Evolutionary conservation across 2,113 vertebrate genomes (phyloP).

Genomic region (Sinocyclocheilus anshuiensis): DNA sequence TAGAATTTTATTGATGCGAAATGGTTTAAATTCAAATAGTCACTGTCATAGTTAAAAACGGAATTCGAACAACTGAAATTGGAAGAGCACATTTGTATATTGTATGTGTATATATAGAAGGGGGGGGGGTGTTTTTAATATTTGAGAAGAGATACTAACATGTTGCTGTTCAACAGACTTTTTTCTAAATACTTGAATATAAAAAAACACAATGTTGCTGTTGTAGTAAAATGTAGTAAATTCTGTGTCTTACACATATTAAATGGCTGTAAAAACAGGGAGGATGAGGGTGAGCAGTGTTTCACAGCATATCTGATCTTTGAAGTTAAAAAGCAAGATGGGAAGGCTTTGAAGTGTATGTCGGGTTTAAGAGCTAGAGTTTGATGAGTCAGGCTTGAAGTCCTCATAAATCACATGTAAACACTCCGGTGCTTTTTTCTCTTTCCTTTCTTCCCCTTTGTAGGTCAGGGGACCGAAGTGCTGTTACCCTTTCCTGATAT

Average conservation of each 20-base stretch:
- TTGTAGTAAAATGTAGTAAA: neutral
- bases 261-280: too few species aligned
- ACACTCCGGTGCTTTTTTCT: neutral
- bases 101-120: too few species aligned
- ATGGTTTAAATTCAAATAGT: too few species aligned
- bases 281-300: neutral
- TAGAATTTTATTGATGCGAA: too few species aligned
- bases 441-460: neutral
- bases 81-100: too few species aligned
- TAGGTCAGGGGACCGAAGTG: neutral
- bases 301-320: conserved; percentile 24
- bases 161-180: too few species aligned
- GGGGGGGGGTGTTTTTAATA: too few species aligned
- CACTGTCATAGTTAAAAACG: too few species aligned
- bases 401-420: conserved; percentile 20
- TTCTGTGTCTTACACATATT: neutral
- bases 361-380: neutral
- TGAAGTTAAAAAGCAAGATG: conserved; percentile 7
- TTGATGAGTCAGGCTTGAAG: conserved; percentile 21
- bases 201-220: neutral
- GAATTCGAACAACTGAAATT: too few species aligned
- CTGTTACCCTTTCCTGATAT: conserved; percentile 8
- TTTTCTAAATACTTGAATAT: too few species aligned
- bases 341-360: neutral
- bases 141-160: too few species aligned